These are phyloP conservation scores for Platypus cylindrus DNA, from an alignment of 2,888 invertebrate species.

Conservation along the genomic window DNA sequence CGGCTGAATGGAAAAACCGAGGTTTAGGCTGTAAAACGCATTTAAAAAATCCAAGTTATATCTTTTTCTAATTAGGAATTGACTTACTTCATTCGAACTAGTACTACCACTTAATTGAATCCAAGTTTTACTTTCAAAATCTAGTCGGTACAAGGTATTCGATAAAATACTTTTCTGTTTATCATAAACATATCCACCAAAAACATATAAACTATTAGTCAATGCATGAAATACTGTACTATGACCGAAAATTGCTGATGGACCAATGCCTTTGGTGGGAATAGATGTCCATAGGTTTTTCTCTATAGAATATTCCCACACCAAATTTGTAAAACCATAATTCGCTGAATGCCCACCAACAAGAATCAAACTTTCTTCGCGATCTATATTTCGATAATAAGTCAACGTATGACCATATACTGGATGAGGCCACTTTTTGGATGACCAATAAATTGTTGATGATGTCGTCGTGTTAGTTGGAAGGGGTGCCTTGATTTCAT, in stretches of 20 bases:
- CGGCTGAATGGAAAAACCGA: slow-evolving; percentile 78
- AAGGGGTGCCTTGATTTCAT: slow-evolving; percentile 21
- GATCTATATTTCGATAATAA: slow-evolving; percentile 56
- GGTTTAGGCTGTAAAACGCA: slow-evolving; percentile 50
- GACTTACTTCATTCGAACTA: slow-evolving; percentile 10
- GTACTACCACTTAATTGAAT: slow-evolving; percentile 35
- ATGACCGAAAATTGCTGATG: slow-evolving; percentile 77
- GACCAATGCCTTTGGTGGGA: slow-evolving; percentile 55
- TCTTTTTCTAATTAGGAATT: slow-evolving; percentile 2
- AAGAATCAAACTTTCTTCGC: slow-evolving; percentile 65
- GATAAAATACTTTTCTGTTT: slow-evolving; percentile 48
- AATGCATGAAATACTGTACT: slow-evolving; percentile 73
- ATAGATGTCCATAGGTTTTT: slow-evolving; percentile 60
- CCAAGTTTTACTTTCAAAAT: slow-evolving; percentile 68
- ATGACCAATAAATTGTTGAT: slow-evolving; percentile 5
- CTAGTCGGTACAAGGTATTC: slow-evolving; percentile 65
- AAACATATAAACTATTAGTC: slow-evolving; percentile 76
- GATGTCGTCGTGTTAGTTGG: too few relatives aligned
- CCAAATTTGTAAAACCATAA: slow-evolving; percentile 57
- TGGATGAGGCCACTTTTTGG: slow-evolving; percentile 46
- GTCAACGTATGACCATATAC: slow-evolving; percentile 88
- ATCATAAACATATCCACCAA: slow-evolving; percentile 73
- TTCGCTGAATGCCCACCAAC: slow-evolving; percentile 77
- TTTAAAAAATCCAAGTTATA: neutral
- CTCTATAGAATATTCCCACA: slow-evolving; percentile 73